Evolutionary conservation across 2,113 vertebrate species (phyloP).

Genomic region (Mormoops blainvillei): DNA sequence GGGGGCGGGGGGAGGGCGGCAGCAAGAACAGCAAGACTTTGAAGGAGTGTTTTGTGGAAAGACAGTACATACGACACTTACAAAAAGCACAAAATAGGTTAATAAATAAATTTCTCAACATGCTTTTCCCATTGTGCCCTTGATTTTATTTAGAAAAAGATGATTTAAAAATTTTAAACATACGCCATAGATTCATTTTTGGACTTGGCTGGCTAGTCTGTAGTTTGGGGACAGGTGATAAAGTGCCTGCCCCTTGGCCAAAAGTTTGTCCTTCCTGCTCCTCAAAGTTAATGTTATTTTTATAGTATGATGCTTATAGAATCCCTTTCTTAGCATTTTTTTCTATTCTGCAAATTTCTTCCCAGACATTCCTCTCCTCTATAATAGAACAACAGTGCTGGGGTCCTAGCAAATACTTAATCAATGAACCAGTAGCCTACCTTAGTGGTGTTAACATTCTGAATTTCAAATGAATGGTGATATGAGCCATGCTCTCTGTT

Average conservation of each 20-base stretch:
- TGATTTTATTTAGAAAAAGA: neutral
- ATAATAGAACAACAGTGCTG: neutral
- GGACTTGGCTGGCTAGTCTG: neutral
- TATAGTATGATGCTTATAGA: neutral
- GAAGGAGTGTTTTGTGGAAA: neutral
- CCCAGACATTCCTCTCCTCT: neutral
- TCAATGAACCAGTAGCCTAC: neutral
- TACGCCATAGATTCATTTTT: neutral
- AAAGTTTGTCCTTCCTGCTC: constrained; percentile 36
- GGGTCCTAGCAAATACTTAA: neutral
- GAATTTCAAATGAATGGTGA: neutral
- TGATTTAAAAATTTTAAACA: neutral
- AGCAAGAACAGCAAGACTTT: neutral
- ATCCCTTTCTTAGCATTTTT: neutral
- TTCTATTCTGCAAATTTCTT: neutral
- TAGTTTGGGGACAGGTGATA: neutral
- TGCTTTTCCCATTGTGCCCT: neutral
- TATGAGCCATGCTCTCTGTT: neutral
- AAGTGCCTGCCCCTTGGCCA: neutral
- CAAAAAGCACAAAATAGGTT: neutral
- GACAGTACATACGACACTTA: neutral
- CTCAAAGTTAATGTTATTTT: constrained; percentile 44
- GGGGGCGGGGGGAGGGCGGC: neutral
- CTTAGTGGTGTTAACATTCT: neutral
- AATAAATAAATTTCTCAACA: neutral